Conservation (phyloP, 2,113 vertebrate genomes). For the Sialia sialis region DNA sequence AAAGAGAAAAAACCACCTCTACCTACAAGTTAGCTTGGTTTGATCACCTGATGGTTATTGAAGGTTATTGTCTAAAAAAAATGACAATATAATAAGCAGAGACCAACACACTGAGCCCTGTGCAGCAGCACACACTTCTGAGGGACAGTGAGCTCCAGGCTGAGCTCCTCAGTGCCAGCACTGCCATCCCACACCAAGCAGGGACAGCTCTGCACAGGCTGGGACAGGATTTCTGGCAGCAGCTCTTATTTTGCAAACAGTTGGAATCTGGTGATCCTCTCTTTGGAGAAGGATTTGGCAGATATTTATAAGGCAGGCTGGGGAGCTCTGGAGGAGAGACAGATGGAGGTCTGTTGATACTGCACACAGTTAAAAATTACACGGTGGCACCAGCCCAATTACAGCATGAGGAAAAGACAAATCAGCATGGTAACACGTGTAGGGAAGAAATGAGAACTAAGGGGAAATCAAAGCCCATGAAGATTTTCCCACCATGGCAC, state of each 20-base stretch:
- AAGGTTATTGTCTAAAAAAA: background rate
- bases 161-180: background rate
- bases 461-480: background rate
- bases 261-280: conserved; percentile 53
- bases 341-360: conserved; percentile 58
- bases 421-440: background rate
- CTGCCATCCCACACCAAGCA: background rate
- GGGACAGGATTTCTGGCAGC: background rate
- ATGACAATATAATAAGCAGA: background rate
- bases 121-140: background rate
- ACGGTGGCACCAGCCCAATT: conserved; percentile 45
- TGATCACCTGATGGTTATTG: background rate
- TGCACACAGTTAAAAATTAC: conserved; percentile 50
- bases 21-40: background rate
- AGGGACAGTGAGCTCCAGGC: background rate
- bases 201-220: background rate
- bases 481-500: background rate
- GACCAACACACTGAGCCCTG: background rate
- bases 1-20: rapidly evolving
- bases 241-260: conserved; percentile 49
- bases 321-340: conserved; percentile 52
- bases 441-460: background rate
- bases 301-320: conserved; percentile 21
- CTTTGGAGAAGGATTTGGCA: conserved; percentile 57
- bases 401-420: conserved; percentile 6